Conservation (phyloP, 2,888 invertebrate genomes). For the Tuta absoluta region DNA sequence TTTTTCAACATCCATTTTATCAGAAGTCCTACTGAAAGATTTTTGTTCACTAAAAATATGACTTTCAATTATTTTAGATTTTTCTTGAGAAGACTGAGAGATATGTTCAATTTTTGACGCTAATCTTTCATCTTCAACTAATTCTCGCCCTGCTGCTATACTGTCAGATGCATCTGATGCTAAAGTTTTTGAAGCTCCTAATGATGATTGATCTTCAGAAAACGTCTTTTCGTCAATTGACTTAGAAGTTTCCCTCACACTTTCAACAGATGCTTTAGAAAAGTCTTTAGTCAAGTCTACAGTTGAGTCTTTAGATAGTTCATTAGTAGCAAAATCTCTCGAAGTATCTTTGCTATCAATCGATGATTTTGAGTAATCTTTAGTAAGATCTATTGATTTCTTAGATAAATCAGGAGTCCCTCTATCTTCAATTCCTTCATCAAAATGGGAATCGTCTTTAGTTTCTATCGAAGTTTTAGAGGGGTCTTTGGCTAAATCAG, state of each 20-base stretch:
- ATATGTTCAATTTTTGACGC: constrained; percentile 58
- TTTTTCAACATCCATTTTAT: constrained; percentile 52
- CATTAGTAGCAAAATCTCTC: constrained; percentile 75
- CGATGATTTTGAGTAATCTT: constrained; percentile 76
- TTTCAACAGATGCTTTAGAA: constrained; percentile 74
- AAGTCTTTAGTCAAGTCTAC: constrained; percentile 72
- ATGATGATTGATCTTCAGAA: constrained; percentile 76
- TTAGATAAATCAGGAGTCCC: constrained; percentile 75
- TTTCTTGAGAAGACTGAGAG: constrained; percentile 70
- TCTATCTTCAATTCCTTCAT: constrained; percentile 65
- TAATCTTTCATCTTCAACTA: constrained; percentile 68
- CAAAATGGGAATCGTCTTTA: constrained; percentile 66
- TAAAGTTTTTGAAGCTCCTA: constrained; percentile 74
- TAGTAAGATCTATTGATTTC: constrained; percentile 72
- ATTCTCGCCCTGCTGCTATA: constrained; percentile 67
- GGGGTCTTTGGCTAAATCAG: constrained; percentile 69
- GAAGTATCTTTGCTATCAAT: constrained; percentile 78
- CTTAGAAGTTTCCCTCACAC: constrained; percentile 72
- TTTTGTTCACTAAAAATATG: constrained; percentile 68
- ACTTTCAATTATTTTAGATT: constrained; percentile 70
- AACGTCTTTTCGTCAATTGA: constrained; percentile 76
- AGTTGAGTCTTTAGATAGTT: constrained; percentile 76
- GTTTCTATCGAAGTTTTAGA: constrained; percentile 71
- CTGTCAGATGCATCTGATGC: constrained; percentile 75
- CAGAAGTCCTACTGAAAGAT: constrained; percentile 53